Evolutionary conservation across 1,140 invertebrate genomes (phyloP).

Genomic region (Aphelenchoides besseyi): DNA sequence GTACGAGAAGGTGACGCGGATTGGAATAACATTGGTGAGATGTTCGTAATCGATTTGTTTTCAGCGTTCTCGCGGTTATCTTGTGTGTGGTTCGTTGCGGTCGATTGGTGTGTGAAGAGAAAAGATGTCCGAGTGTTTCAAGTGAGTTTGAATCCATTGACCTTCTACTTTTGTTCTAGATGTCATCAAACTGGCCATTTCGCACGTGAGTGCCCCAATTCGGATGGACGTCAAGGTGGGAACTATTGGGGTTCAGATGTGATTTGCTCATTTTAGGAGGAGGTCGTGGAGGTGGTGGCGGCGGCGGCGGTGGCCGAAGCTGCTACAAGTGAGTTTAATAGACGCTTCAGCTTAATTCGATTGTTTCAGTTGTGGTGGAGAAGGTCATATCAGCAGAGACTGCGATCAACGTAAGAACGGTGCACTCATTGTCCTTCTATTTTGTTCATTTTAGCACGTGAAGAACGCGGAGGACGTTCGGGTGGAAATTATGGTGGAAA

Average conservation of each 20-base stretch:
- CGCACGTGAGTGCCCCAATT: constrained; percentile 3
- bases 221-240: constrained; percentile 6
- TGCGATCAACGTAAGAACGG: background rate
- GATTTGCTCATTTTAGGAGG: no score
- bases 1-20: background rate
- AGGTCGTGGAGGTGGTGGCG: background rate
- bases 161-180: background rate
- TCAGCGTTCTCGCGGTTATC: background rate
- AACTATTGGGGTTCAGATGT: no score
- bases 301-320: background rate
- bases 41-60: background rate
- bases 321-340: background rate
- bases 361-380: background rate
- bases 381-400: background rate
- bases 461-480: background rate
- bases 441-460: background rate
- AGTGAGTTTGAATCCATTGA: no score
- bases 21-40: background rate
- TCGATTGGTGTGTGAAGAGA: background rate
- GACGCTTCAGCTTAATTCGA: background rate
- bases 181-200: constrained; percentile 1
- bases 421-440: background rate
- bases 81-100: background rate
- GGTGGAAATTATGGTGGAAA: background rate
- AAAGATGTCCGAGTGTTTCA: background rate